These are phyloP conservation scores for Agrochola litura DNA, from an alignment of 2,888 invertebrate species.

Conservation along the genomic window DNA sequence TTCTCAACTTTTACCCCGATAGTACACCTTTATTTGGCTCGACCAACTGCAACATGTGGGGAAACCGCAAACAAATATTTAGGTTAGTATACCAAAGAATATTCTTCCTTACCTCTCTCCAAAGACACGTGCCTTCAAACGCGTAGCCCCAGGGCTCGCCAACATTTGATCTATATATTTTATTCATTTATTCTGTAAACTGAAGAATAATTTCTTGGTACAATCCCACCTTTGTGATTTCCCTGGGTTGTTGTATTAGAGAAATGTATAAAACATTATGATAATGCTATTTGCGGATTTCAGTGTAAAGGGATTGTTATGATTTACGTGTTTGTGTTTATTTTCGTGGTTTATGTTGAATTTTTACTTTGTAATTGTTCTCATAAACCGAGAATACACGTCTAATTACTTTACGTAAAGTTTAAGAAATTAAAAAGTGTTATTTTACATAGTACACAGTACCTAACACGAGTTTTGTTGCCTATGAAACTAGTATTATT, in stretches of 20 bases:
- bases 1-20: no score
- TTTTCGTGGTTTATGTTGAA: background rate
- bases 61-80: no score
- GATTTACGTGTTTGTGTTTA: slow-evolving; percentile 15
- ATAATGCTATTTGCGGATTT: slow-evolving; percentile 41
- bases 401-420: no score
- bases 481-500: no score
- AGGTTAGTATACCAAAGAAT: no score
- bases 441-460: no score
- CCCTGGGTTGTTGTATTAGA: slow-evolving; percentile 1
- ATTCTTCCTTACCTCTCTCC: background rate
- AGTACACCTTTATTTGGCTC: no score
- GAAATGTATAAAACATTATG: slow-evolving; percentile 49
- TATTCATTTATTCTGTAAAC: slow-evolving; percentile 15
- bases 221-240: slow-evolving; percentile 31
- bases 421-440: no score
- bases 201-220: slow-evolving; percentile 25
- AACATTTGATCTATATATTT: slow-evolving; percentile 7
- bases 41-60: no score
- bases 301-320: slow-evolving; percentile 16
- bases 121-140: background rate
- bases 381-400: no score
- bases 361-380: background rate
- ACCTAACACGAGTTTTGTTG: no score
- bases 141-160: background rate